A percentile compares a stretch with the other conserved stretches of the same genome.
phyloP scores from a whole-genome alignment of 2,113 vertebrate genomes.

The Seriola quinqueradiata region DNA sequence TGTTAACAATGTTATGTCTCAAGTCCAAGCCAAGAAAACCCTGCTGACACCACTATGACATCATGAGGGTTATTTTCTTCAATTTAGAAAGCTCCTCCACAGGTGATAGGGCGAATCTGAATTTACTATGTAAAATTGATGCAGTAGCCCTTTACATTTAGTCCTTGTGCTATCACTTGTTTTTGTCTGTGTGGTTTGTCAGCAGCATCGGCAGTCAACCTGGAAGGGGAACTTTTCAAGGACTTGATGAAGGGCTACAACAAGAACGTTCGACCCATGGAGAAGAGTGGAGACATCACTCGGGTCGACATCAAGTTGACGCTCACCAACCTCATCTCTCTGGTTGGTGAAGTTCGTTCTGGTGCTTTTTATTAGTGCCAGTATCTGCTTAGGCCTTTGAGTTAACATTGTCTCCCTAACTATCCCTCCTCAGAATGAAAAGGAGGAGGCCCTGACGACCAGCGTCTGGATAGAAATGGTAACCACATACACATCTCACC shows the following conservation, averaged over 20 bases:
- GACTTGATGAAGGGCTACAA: conserved; percentile 92
- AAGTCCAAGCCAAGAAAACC: no score
- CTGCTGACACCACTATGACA: background rate
- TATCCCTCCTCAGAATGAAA: conserved; percentile 88
- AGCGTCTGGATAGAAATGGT: conserved; percentile 98
- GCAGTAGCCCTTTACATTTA: background rate
- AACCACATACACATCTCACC: conserved; percentile 55
- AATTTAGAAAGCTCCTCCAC: background rate
- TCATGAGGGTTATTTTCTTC: background rate
- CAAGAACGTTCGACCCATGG: conserved; percentile 86
- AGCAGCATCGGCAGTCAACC: conserved; percentile 84
- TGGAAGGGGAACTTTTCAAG: conserved; percentile 90
- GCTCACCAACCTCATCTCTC: conserved; percentile 96
- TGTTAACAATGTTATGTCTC: background rate
- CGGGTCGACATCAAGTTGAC: conserved; percentile 93
- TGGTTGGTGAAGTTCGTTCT: conserved; percentile 83
- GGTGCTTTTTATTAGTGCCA: conserved; percentile 52
- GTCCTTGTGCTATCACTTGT: background rate
- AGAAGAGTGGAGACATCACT: conserved; percentile 83
- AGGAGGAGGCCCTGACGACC: conserved; percentile 93
- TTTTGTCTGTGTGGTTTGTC: background rate
- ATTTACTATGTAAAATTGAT: background rate
- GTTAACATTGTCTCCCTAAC: background rate
- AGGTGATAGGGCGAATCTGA: background rate
- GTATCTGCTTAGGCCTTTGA: background rate